phyloP scores from a whole-genome alignment of 2,113 vertebrate genomes.

The Epinephelus fuscoguttatus region DNA sequence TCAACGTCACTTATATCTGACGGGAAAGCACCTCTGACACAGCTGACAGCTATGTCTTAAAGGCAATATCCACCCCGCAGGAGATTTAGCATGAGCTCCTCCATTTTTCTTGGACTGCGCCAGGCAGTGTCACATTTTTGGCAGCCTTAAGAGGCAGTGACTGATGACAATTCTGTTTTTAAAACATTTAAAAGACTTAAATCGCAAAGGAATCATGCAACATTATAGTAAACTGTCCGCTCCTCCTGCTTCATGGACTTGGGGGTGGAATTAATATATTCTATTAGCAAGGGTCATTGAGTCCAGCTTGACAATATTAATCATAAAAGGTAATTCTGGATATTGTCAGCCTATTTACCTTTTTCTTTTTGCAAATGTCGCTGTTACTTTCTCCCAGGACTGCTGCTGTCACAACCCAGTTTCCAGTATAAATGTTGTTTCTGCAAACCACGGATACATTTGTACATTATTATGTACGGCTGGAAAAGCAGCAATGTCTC shows the following conservation, averaged over 20 bases:
- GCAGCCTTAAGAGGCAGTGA: slow-evolving; percentile 4
- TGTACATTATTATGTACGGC: too few relatives aligned
- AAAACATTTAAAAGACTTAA: slow-evolving; percentile 12
- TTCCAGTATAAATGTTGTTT: too few relatives aligned
- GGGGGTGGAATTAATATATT: background rate
- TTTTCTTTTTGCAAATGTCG: slow-evolving; percentile 1
- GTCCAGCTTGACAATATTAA: background rate
- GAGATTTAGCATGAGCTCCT: background rate
- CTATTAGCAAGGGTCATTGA: background rate
- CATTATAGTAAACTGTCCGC: background rate
- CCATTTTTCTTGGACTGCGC: background rate
- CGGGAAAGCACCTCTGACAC: slow-evolving; percentile 56
- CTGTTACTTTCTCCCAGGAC: background rate
- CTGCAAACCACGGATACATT: too few relatives aligned
- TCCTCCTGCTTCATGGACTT: background rate
- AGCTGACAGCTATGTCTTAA: slow-evolving; percentile 63
- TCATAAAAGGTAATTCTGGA: background rate
- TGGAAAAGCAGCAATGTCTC: too few relatives aligned
- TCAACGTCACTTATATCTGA: slow-evolving; percentile 49
- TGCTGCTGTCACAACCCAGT: too few relatives aligned
- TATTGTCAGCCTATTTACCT: background rate
- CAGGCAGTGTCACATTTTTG: background rate
- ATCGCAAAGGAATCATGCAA: background rate
- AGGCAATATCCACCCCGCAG: slow-evolving; percentile 27
- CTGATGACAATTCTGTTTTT: slow-evolving; percentile 21